Conservation (phyloP, 2,113 vertebrate species). For the Synodontis membranacea region DNA sequence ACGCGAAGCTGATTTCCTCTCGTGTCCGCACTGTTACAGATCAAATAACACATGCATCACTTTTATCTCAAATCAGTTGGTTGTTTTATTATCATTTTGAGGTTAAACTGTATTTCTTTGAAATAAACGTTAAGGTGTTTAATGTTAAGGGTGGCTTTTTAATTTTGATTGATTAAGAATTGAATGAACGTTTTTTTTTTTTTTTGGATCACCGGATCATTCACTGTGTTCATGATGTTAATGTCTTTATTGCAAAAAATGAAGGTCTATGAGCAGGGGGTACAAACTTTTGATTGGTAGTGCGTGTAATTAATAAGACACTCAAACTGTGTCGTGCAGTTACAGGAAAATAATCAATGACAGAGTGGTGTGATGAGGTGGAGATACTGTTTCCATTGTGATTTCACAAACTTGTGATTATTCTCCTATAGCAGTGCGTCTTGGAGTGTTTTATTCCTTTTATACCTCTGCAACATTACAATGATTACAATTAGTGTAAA, state of each 20-base stretch:
- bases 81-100: neutral
- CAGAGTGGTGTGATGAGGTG: neutral
- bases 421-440: neutral
- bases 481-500: neutral
- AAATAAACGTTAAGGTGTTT: neutral
- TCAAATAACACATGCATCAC: neutral
- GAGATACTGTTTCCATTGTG: neutral
- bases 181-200: no score
- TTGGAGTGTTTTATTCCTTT: neutral
- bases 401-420: no score
- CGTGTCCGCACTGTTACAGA: neutral
- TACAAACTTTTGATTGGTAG: neutral
- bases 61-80: neutral
- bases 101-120: neutral
- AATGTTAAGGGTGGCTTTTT: no score
- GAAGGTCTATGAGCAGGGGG: neutral
- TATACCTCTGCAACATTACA: neutral
- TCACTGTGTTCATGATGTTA: neutral
- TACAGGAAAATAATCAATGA: neutral
- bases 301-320: neutral
- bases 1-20: neutral
- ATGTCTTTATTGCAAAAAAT: neutral
- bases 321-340: neutral
- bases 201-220: neutral
- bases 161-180: no score